A percentile compares a stretch with the other conserved stretches of the same genome.
Conservation (phyloP, 2,888 invertebrate genomes). For the Yponomeuta plumbellus region DNA sequence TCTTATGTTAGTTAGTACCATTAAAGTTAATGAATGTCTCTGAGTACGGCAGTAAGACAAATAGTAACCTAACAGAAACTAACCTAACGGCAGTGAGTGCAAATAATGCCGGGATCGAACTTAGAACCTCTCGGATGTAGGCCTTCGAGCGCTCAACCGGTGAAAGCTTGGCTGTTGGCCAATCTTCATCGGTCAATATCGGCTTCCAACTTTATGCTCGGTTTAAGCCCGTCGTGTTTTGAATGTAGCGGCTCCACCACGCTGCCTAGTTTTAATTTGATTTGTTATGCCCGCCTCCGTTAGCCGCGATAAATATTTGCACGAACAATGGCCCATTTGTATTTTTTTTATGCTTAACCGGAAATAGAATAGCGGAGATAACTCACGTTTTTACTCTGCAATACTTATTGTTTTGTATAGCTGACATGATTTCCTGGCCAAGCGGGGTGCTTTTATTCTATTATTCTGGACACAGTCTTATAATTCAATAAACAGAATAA, state of each 20-base stretch:
- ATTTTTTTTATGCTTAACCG: background rate
- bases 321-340: background rate
- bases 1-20: too few species aligned
- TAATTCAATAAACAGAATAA: too few species aligned
- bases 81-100: too few species aligned
- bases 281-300: background rate
- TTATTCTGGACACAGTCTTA: too few species aligned
- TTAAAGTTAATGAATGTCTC: too few species aligned
- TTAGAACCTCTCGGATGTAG: too few species aligned
- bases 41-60: too few species aligned
- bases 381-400: background rate
- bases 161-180: background rate
- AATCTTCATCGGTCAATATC: slow-evolving; percentile 4
- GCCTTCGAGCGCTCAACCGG: background rate
- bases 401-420: background rate
- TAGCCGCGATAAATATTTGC: background rate
- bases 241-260: background rate
- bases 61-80: too few species aligned
- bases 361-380: background rate
- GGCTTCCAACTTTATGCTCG: background rate
- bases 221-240: slow-evolving; percentile 1
- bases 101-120: too few species aligned
- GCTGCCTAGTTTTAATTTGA: background rate
- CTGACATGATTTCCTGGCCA: background rate
- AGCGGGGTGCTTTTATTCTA: background rate